Evolutionary conservation across 2,113 vertebrate genomes (phyloP), one percentile per base, ranked within the genome.

Genomic region (Circaetus gallicus): DNA sequence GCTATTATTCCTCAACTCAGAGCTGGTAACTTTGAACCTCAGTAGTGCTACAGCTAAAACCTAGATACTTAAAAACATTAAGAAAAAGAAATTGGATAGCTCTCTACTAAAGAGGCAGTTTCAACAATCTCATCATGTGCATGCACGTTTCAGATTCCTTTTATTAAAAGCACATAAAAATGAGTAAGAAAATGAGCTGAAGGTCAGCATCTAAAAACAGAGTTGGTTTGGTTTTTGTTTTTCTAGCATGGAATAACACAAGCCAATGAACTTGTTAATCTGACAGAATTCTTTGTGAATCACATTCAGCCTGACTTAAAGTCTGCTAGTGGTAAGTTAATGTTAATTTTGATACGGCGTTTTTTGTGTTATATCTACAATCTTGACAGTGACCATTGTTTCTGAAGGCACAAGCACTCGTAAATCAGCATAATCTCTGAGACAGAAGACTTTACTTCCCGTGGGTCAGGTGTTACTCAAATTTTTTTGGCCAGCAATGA

Each of bases 231-330:
- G 13, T 8, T 65, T 96, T 70, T 81, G 10, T 79, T 93, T 97
- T 96, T 84, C 95, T 90, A 99, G 99, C 99, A 99, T 97, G 99
- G 99, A 94, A 99, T 99, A 97, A 99, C 99, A 52, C 99, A 99
- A 98, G 99, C 99, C 71, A 99, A 99, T 90, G 99, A 99, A 98
- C 97, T 99, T 61, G 99, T 99, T 93, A 99, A 99, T 97, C 96
- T 99, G 71, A 99, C 98, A 8, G 99, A 99, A 85, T 99, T 99
- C 98, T 99, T 99, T 94, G 98, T 99, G 87, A 99, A 99, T 97
- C 99, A 99, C 93, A 99, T 99, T 97, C 98, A 99, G 9, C 97
- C 99, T 66, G 99, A 99, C 91, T 97, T 99, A 86, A 99, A 99
- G 91, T 99, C 99, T 82, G 93, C 98, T 45, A 99, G 99, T 91